phyloP scores from a whole-genome alignment of 2,797 vertebrate species.

The Lepus oiostolus region DNA sequence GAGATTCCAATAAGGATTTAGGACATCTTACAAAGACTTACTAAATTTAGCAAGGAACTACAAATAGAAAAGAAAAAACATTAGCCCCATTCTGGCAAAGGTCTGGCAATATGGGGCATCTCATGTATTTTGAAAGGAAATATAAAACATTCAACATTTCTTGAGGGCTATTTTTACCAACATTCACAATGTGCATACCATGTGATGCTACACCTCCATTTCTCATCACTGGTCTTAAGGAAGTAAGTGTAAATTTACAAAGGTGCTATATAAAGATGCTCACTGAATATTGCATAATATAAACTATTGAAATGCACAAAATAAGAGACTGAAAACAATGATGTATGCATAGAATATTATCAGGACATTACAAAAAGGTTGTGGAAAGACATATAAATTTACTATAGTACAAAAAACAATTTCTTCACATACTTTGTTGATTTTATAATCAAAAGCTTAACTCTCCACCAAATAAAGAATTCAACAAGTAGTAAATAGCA shows the following conservation, averaged over 20 bases:
- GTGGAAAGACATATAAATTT: too few relatives aligned
- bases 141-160: conserved; percentile 43
- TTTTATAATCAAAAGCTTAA: too few relatives aligned
- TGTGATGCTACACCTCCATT: conserved; percentile 33
- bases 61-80: not conserved
- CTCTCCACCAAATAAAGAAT: too few relatives aligned
- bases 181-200: conserved; percentile 6
- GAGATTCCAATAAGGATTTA: not conserved
- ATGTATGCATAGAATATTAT: not conserved
- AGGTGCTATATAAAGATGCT: not conserved
- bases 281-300: not conserved
- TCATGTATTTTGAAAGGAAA: conserved; percentile 59
- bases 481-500: too few relatives aligned
- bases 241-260: not conserved
- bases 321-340: conserved; percentile 35
- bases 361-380: too few relatives aligned
- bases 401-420: too few relatives aligned
- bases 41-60: conserved; percentile 43
- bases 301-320: not conserved
- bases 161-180: not conserved
- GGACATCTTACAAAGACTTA: conserved; percentile 3
- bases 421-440: too few relatives aligned
- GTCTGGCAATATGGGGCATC: not conserved
- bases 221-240: conserved; percentile 16
- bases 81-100: not conserved